Evolutionary conservation across 2,797 vertebrate species (phyloP), one percentile per base, ranked within the genome.

Genomic region (Anguilla pacifica): DNA sequence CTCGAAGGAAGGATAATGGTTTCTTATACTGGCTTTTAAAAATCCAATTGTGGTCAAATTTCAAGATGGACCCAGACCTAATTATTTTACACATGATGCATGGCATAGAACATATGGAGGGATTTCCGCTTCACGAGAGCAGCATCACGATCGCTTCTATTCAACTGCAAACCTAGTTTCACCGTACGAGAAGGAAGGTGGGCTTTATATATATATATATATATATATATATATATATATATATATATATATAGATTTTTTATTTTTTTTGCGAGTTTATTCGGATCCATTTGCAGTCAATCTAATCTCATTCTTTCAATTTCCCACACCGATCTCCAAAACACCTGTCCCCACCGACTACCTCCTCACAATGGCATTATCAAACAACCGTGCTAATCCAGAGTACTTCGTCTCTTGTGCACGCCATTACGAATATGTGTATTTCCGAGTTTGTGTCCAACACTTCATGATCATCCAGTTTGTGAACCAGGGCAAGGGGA

Each of bases 391-490:
- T 77, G 82, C 46, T 86, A 83, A 89, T 90, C 89, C n/a, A 59
- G 83, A 89, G 86, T 83, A 88, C 82, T 55, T 89, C 67, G 19
- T 59, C 35, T 31, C 11, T 74, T 28, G 22, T 53, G 72, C 87
- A 89, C 61, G 74, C 57, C 51, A 61, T 83, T 83, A 88, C 83
- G 28, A 74, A 87, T 85, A 90, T 91, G 35, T 85, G 89, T 90
- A 89, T 91, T 83, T 72, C 46, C 31, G 74, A 85, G 64, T 0
- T 6, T 22, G 4, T 46, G 77, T 87, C 82, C 83, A 85, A 85
- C 88, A 89, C 87, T 87, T 53, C 28, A 25, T 83, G 64, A 88
- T 89, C 55, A 83, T 85, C 87, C 72, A 57, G 55, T 88, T 89
- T 72, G 88, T 85, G 61, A 87, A 88, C 77, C 86, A 85, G 55